Base-by-base conservation (phyloP, 2,113 vertebrate species). In the Sebastes schlegelii region DNA sequence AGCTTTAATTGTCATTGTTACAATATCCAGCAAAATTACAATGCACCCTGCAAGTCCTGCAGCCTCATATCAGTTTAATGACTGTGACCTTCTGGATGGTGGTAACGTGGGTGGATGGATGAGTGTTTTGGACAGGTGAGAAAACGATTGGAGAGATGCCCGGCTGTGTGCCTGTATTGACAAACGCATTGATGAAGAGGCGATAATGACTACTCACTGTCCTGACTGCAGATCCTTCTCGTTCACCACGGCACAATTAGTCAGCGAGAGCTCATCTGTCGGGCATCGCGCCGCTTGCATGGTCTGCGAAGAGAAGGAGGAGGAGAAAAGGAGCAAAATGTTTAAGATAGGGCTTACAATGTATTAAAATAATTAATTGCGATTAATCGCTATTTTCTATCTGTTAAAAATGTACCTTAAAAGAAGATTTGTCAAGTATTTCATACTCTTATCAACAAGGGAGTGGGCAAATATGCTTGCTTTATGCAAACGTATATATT, bases 211-310 rank as follows among this genome's bases (percentile, higher is more conserved):
- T 73, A 99, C 98, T 98, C 94, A 99, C 98, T 97, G 97, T 92
- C 97, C 97, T 66, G 97, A 96, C 67, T 96, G 97, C 93, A 98
- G 97, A 80, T 99, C 98, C 92, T 97, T 99, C 93, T 99, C 98
- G 4, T 93, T 98, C 84, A 99, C 97, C 91, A 99, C 98, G 11
- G 97, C 98, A 55, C 98, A 99, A 92, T 99, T 99, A 79, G 96
- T 98, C 85, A 99, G 84, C 0, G 98, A 99, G 80, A 99, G 96
- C 74, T 99, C 98, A 19, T 99, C 98, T 1, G 98, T 99, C 61
- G 98, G 98, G 94, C 98, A 99, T 71, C 98, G 95, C 0, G 97
- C 98, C 42, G 98, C 98, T 93, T 98, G 97, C 98, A 99, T 99
- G 17, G 95, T 89, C 96, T 99, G 43, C 1, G 64, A 72, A 77